phyloP scores from a whole-genome alignment of 1,140 invertebrate genomes.

The Ylistrum balloti region DNA sequence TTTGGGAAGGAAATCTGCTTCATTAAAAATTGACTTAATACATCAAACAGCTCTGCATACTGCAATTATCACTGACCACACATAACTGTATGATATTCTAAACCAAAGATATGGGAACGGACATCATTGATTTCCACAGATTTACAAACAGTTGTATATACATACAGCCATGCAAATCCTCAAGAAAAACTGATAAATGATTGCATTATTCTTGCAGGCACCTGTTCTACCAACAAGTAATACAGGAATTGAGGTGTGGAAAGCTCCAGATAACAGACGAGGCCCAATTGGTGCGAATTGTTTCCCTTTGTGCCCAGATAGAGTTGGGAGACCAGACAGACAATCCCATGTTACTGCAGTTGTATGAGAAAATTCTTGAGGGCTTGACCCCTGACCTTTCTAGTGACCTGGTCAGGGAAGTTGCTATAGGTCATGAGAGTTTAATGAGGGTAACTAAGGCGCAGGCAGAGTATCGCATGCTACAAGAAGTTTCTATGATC shows the following conservation, averaged over 20 bases:
- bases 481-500: constrained; percentile 90
- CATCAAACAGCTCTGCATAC: no score
- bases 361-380: constrained; percentile 65
- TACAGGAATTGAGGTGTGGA: constrained; percentile 85
- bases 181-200: background rate
- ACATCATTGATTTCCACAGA: no score
- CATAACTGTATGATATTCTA: no score
- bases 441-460: constrained; percentile 83
- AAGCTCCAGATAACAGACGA: constrained; percentile 85
- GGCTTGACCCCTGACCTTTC: constrained; percentile 53
- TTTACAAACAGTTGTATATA: background rate
- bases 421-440: constrained; percentile 71
- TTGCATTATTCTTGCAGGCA: constrained; percentile 84
- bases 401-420: constrained; percentile 63
- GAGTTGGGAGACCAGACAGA: constrained; percentile 85
- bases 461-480: constrained; percentile 90
- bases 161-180: no score
- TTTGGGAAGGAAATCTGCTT: no score
- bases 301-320: constrained; percentile 90
- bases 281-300: constrained; percentile 86
- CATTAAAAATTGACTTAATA: no score
- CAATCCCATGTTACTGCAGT: constrained; percentile 61
- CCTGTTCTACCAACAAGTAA: constrained; percentile 92
- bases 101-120: no score
- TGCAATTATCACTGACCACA: no score